Evolutionary conservation across 2,797 vertebrate genomes (phyloP), one percentile per base, ranked within the genome.

Genomic region (Poeciliopsis infans): DNA sequence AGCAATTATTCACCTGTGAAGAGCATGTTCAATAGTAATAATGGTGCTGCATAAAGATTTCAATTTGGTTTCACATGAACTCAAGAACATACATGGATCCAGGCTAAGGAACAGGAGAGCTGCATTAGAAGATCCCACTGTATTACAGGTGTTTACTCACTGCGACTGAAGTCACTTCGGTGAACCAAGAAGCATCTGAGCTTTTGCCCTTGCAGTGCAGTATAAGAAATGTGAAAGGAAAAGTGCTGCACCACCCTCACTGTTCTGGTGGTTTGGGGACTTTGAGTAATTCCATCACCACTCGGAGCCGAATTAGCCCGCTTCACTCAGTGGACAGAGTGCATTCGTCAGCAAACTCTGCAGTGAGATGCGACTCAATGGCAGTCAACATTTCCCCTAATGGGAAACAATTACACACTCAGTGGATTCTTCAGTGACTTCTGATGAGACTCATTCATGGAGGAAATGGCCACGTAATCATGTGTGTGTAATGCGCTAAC

Each of bases 321-420:
- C 84, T 79, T 66, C 83, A 83, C 53, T 88, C 89, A 74, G 81
- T 82, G 91, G 91, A 91, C 89, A 83, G 84, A 41, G 72, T 85
- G 77, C 86, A 93, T 94, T 89, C 87, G 89, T 95, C 94, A 94
- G 93, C 92, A 91, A 92, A 91, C 86, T 86, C 92, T 75, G 85
- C 83, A 68, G 87, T 46, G 89, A 91, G 90, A 92, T 87, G 88
- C 77, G 83, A 91, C 87, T 91, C 80, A 70, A 86, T 88, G 84
- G 93, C 87, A 89, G 92, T 83, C 88, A 80, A 92, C 87, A 77
- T 89, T 89, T 88, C 87, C 92, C 88, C 89, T 94, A 95, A 95
- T 92, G 93, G 93, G 94, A 95, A 93, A 94, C 95, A 95, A 95
- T 96, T 96, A 96, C 95, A 95, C 94, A 96, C 93, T 94, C 91